phyloP scores from a whole-genome alignment of 2,113 vertebrate genomes.

The Otus sunia region DNA sequence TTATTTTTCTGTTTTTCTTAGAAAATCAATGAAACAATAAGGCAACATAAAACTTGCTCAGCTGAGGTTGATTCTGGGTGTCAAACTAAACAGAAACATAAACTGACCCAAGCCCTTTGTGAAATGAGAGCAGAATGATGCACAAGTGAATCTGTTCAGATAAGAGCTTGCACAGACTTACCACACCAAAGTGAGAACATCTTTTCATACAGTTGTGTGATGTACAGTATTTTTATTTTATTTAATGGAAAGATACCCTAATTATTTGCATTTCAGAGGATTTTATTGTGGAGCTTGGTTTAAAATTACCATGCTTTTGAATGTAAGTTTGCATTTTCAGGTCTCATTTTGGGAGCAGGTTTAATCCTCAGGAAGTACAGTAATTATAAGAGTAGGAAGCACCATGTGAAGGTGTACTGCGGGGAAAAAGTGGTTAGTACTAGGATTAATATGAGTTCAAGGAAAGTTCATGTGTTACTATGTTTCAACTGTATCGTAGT shows the following conservation, averaged over 20 bases:
- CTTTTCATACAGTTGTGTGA: neutral
- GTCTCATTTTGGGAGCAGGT: neutral
- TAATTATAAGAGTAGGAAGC: neutral
- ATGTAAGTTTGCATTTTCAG: neutral
- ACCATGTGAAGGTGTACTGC: neutral
- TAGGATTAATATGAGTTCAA: neutral
- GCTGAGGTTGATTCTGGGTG: conserved; percentile 84
- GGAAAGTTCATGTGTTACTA: neutral
- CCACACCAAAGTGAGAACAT: conserved; percentile 75
- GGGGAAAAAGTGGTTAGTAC: neutral
- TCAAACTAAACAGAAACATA: conserved; percentile 84
- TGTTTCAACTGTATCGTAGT: neutral
- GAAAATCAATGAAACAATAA: conserved; percentile 86
- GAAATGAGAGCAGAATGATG: conserved; percentile 88
- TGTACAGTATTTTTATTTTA: neutral
- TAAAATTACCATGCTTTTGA: neutral
- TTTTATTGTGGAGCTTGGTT: neutral
- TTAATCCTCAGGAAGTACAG: neutral
- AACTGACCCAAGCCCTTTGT: conserved; percentile 80
- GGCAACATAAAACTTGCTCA: conserved; percentile 78
- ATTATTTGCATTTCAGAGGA: neutral
- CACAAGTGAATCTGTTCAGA: conserved; percentile 84
- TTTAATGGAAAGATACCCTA: neutral
- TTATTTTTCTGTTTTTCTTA: conserved; percentile 7
- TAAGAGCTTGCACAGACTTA: conserved; percentile 85